phyloP scores from a whole-genome alignment of 2,797 vertebrate species.

The Anniella stebbinsi region DNA sequence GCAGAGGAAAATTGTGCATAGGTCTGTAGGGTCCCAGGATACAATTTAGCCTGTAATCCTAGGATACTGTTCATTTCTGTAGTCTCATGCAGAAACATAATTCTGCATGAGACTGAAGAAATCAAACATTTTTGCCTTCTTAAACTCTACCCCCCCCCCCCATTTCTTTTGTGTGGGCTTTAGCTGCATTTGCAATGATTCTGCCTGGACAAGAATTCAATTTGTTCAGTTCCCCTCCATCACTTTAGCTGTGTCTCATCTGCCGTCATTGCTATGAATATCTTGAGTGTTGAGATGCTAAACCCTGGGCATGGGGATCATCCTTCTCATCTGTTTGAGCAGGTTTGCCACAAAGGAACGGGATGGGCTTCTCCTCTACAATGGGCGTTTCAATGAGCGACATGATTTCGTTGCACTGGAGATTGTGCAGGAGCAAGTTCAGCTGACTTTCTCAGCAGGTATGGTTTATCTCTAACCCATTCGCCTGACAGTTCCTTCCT shows the following conservation, averaged over 20 bases:
- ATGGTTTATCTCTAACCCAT: accelerated
- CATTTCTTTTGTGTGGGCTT: background rate
- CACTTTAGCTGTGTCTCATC: background rate
- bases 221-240: background rate
- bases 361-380: constrained; percentile 91
- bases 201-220: background rate
- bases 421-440: constrained; percentile 91
- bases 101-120: background rate
- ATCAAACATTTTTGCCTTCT: background rate
- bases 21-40: background rate
- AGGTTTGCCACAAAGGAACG: constrained; percentile 93
- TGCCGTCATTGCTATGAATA: background rate
- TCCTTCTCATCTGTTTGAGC: constrained; percentile 11
- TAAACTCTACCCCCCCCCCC: background rate
- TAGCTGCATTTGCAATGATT: background rate
- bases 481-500: accelerated
- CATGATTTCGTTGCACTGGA: constrained; percentile 96
- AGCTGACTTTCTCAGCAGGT: constrained; percentile 78
- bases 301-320: background rate
- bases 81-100: background rate
- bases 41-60: background rate
- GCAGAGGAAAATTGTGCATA: background rate
- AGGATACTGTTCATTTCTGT: background rate
- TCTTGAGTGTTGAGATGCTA: background rate
- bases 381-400: constrained; percentile 95